Base-by-base conservation (phyloP, 2,113 vertebrate genomes). In the Lasiurus cinereus region DNA sequence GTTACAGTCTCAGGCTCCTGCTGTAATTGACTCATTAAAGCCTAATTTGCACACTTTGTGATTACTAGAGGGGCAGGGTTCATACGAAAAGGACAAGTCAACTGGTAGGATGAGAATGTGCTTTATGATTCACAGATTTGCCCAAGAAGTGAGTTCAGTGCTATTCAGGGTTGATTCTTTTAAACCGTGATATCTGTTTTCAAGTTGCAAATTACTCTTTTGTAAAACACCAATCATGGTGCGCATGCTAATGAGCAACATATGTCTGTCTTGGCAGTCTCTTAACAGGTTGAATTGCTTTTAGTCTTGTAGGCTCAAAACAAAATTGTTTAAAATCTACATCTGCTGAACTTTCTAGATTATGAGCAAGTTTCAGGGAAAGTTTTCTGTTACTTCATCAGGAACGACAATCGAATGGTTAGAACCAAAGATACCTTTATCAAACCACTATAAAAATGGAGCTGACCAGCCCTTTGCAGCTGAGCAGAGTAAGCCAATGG, bases 401-500 rank as follows among this genome's bases (percentile, higher is more conserved):
- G 99, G 99, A 95, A 98, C 99, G 14, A 99, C 99, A 59, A 99
- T 99, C 79, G 99, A 98, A 97, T 99, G 99, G 99, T 97, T 99
- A 98, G 99, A 99, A 97, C 99, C 99, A 97, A 99, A 99, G 98
- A 97, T 99, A 93, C 98, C 99, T 88, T 96, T 99, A 97, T 93
- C 98, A 18, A 99, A 99, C 97, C 98, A 99, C 98, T 99, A 99
- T 98, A 99, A 99, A 98, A 99, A 99, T 98, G 99, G 99, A 98
- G 98, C 98, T 5, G 98, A 98, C 96, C 98, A 98, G 82, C 98
- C 98, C 98, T 99, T 99, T 94, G 94, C 98, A 18, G 80, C 98
- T 6, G 99, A 98, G 85, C 97, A 98, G 93, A 98, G 96, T 91
- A 98, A 98, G 76, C 97, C 98, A 96, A 98, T 98, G 94, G 99